Evolutionary conservation across 1,140 invertebrate genomes (phyloP).

Genomic region (Drosophila ironensis): DNA sequence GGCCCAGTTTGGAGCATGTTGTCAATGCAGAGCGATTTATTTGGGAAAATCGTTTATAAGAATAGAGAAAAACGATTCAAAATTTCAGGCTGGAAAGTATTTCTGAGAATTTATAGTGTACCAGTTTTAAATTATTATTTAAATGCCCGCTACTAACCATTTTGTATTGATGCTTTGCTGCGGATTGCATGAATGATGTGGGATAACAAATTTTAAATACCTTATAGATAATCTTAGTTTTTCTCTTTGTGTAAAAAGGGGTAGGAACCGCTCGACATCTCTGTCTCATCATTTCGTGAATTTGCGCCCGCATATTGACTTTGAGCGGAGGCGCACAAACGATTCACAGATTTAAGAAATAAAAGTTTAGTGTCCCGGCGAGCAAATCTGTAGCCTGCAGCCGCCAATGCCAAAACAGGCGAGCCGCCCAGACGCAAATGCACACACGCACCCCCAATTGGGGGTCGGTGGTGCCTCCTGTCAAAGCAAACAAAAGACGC

Average conservation of each 20-base stretch:
- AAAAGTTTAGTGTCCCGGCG: slow-evolving; percentile 75
- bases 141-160: background rate
- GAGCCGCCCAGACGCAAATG: slow-evolving; percentile 23
- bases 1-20: slow-evolving; percentile 32
- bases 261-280: background rate
- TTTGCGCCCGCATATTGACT: slow-evolving; percentile 74
- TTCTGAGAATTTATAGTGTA: too few species aligned
- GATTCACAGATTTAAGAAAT: slow-evolving; percentile 77
- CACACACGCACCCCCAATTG: slow-evolving; percentile 9
- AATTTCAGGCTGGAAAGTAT: too few species aligned
- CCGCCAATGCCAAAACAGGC: slow-evolving; percentile 61
- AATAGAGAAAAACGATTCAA: too few species aligned
- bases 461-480: slow-evolving; percentile 21
- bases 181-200: too few species aligned
- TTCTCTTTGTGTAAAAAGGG: background rate
- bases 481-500: slow-evolving; percentile 77
- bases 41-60: too few species aligned
- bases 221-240: too few species aligned
- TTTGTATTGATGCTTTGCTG: too few species aligned
- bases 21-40: too few species aligned
- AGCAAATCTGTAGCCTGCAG: slow-evolving; percentile 69
- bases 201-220: too few species aligned
- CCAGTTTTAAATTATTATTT: too few species aligned
- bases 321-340: slow-evolving; percentile 67
- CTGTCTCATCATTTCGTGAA: slow-evolving; percentile 32